Evolutionary conservation across 2,888 invertebrate species (phyloP).

Genomic region (Lepidonotus clava): DNA sequence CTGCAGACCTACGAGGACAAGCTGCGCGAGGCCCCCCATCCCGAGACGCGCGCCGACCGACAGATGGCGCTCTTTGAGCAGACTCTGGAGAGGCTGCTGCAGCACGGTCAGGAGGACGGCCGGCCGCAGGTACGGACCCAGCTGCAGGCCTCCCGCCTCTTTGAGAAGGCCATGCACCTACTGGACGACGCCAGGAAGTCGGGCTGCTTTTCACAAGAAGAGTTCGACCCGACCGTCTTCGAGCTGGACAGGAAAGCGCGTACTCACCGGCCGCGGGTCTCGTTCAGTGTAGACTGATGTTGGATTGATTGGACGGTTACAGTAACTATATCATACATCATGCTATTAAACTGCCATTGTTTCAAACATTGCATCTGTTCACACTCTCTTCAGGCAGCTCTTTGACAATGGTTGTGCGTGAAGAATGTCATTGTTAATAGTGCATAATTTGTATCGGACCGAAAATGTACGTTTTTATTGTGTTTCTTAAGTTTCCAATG

Average conservation of each 20-base stretch:
- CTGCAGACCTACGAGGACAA: conserved; percentile 5
- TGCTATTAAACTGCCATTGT: too few relatives aligned
- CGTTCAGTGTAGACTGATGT: background rate
- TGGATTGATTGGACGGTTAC: too few relatives aligned
- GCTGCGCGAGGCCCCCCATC: background rate
- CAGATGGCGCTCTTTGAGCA: background rate
- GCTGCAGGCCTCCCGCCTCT: background rate
- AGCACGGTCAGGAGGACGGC: background rate
- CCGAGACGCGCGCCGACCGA: background rate
- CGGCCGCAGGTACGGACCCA: too few relatives aligned
- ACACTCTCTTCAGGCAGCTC: too few relatives aligned
- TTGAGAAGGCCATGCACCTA: background rate
- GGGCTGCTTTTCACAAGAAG: too few relatives aligned
- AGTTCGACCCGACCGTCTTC: background rate
- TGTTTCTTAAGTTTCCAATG: too few relatives aligned
- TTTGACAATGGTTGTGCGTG: too few relatives aligned
- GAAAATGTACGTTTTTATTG: too few relatives aligned
- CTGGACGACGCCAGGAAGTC: background rate
- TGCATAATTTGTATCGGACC: too few relatives aligned
- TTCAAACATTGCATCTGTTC: too few relatives aligned
- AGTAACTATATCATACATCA: too few relatives aligned
- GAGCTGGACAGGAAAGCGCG: background rate
- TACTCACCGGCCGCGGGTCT: background rate
- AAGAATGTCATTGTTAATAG: too few relatives aligned
- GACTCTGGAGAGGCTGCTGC: background rate